Conservation (phyloP, 2,888 invertebrate species). For the Lycophotia porphyrea region DNA sequence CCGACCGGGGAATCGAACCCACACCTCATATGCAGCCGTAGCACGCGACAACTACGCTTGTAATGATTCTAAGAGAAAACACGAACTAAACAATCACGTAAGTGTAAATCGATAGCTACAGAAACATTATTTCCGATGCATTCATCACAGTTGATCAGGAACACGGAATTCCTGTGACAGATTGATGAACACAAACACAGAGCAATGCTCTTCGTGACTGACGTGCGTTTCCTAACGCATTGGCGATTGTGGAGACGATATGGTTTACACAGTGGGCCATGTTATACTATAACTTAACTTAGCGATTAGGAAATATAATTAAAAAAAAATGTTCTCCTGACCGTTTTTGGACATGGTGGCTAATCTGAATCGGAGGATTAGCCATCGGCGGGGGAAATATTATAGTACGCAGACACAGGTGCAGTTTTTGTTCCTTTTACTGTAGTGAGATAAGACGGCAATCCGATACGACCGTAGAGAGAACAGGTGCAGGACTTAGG, state of each 20-base stretch:
- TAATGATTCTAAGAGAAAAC: constrained; percentile 43
- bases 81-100: constrained; percentile 16
- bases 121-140: constrained; percentile 50
- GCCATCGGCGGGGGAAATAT: too few species aligned
- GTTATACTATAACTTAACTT: background rate
- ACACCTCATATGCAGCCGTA: background rate
- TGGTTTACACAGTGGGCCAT: background rate
- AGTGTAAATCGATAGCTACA: constrained; percentile 26
- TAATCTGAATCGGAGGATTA: too few species aligned
- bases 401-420: too few species aligned
- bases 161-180: constrained; percentile 47
- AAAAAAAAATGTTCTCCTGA: too few species aligned
- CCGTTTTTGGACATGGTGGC: too few species aligned
- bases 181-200: constrained; percentile 16
- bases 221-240: constrained; percentile 13
- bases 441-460: too few species aligned
- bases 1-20: background rate
- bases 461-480: too few species aligned
- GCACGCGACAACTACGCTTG: background rate
- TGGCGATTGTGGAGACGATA: constrained; percentile 7
- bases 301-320: background rate
- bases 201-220: constrained; percentile 21
- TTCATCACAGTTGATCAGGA: constrained; percentile 38
- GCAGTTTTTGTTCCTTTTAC: too few species aligned
- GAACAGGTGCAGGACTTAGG: too few species aligned